Evolutionary conservation across 2,888 invertebrate species (phyloP).

Genomic region (Phragmatobia fuliginosa): DNA sequence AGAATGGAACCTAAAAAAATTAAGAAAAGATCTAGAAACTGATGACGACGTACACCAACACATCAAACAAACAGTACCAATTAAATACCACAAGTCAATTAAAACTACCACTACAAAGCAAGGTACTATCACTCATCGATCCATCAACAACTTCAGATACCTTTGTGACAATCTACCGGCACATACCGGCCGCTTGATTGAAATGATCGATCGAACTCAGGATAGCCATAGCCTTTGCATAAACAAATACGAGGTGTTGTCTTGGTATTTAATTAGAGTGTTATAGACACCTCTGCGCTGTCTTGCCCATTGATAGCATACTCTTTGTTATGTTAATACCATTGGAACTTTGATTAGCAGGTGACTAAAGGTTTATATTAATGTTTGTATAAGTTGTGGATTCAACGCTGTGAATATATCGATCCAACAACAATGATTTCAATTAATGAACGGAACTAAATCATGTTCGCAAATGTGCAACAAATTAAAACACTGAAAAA

Average conservation of each 20-base stretch:
- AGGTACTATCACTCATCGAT: conserved; percentile 26
- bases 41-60: not conserved
- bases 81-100: not conserved
- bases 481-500: not conserved
- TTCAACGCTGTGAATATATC: not conserved
- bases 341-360: not conserved
- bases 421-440: too few relatives aligned
- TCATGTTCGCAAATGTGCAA: not conserved
- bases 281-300: conserved; percentile 3
- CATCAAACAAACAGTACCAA: not conserved
- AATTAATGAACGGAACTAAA: not conserved
- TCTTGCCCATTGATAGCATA: not conserved
- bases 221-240: conserved; percentile 13
- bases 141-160: conserved; percentile 34
- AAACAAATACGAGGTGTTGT: conserved; percentile 13
- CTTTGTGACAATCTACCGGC: conserved; percentile 40
- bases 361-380: not conserved
- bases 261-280: conserved; percentile 12
- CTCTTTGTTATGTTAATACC: conserved; percentile 3
- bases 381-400: not conserved
- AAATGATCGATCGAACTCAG: conserved; percentile 33
- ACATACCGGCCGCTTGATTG: conserved; percentile 2
- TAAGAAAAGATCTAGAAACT: not conserved
- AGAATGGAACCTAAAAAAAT: not conserved
- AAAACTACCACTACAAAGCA: not conserved